A percentile compares a stretch with the other conserved stretches of the same genome.
Evolutionary conservation across 2,888 invertebrate genomes (phyloP).

Genomic region (Drosophila putrida): DNA sequence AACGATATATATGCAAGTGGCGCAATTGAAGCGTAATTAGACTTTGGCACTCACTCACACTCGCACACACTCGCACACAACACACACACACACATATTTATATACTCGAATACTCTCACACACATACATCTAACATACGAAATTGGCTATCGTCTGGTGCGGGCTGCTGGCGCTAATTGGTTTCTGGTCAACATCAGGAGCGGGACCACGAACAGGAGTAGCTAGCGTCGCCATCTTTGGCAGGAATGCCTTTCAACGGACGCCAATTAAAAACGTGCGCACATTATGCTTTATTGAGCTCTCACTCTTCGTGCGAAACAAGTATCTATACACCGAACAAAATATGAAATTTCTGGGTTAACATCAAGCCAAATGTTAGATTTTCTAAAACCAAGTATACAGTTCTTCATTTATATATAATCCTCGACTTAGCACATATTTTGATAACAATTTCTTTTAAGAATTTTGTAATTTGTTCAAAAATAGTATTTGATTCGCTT

Average conservation of each 20-base stretch:
- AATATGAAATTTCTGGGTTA: too few species aligned
- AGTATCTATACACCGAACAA: too few species aligned
- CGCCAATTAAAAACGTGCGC: slow-evolving; percentile 81
- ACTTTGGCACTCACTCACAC: slow-evolving; percentile 68
- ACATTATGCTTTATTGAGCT: slow-evolving; percentile 81
- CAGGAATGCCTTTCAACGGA: slow-evolving; percentile 64
- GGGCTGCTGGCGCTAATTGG: slow-evolving; percentile 75
- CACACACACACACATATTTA: slow-evolving; percentile 35
- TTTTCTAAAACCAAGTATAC: too few species aligned
- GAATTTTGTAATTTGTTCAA: too few species aligned
- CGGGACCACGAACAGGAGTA: slow-evolving; percentile 4
- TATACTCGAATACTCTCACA: slow-evolving; percentile 18
- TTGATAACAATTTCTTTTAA: too few species aligned
- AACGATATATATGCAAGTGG: slow-evolving; percentile 85
- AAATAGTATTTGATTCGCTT: too few species aligned
- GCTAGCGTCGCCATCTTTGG: slow-evolving; percentile 40
- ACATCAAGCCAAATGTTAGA: too few species aligned
- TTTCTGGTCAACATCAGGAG: slow-evolving; percentile 69
- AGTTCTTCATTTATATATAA: too few species aligned
- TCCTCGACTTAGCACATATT: too few species aligned
- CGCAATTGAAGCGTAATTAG: slow-evolving; percentile 85
- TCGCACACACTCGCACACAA: slow-evolving; percentile 38
- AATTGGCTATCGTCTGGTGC: slow-evolving; percentile 63
- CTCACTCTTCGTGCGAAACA: slow-evolving; percentile 30
- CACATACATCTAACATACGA: slow-evolving; percentile 26